Evolutionary conservation across 1,140 invertebrate species (phyloP), one percentile per base, ranked within the genome.

Genomic region (Frieseomelitta varia): DNA sequence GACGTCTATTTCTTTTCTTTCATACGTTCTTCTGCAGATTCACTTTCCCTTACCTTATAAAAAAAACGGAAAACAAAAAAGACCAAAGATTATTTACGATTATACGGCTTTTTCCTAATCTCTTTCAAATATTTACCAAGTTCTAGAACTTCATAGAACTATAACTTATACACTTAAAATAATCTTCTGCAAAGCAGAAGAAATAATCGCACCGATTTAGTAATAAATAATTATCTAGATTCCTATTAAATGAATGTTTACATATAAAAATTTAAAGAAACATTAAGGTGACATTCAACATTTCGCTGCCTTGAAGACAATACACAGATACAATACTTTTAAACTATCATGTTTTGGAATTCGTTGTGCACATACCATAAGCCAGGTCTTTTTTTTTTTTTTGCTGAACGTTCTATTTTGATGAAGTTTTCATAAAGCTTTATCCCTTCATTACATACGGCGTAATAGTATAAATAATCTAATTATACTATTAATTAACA

Each of bases 261-360:
- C 88, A 88, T 89, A 86, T 89, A 84, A 89, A 89, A 89, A 84
- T 88, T 86, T 84, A 68, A 89, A 81, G 87, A 88, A 88, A 89
- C 51, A 47, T 89, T 88, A 87, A 90, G 81, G 81, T 85, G 85
- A 84, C 79, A 89, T 87, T 82, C 80, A 90, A 90, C 85, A 89
- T 80, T 72, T 88, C 56, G 76, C 71, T 87, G 76, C 84, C 84
- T 73, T 82, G 79, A 87, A 90, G 88, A 90, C 81, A 89, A 89
- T 90, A 90, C 81, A 90, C 87, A 90, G 85, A 89, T 89, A 90
- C 87, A 90, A 90, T 90, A 87, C 84, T 88, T 79, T 79, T 80
- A 61, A 88, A 79, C 72, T 72, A 87, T 74, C 72, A 67, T 74
- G 72, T 85, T 89, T 71, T 87, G 85, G 75, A 90, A 89, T 89